A percentile compares a stretch with the other conserved stretches of the same genome.
Evolutionary conservation across 2,113 vertebrate genomes (phyloP).

Genomic region (Suricata suricatta): DNA sequence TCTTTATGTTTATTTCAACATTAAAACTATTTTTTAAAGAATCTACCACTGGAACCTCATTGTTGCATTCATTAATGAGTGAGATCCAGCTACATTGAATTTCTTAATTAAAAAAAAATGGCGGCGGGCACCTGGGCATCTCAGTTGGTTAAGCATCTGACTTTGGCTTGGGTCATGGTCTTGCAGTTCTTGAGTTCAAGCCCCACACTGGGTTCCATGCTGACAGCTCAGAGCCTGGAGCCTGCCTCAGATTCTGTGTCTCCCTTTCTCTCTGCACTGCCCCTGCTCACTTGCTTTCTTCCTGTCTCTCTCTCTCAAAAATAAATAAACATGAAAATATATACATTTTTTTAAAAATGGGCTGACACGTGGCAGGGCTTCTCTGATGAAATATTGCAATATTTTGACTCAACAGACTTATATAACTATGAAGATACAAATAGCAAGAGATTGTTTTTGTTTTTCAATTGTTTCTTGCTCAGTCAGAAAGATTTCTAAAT

Average conservation of each 20-base stretch:
- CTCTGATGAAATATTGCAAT: background rate
- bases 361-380: background rate
- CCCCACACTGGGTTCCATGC: too few species aligned
- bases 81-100: background rate
- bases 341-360: background rate
- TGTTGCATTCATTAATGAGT: background rate
- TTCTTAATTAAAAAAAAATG: background rate
- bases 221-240: too few species aligned
- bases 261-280: too few species aligned
- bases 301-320: too few species aligned
- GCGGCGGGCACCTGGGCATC: too few species aligned
- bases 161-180: too few species aligned
- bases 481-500: background rate
- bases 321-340: too few species aligned
- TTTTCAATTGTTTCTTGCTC: background rate
- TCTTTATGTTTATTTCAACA: slow-evolving; percentile 15
- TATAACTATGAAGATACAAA: background rate
- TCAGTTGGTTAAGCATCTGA: too few species aligned
- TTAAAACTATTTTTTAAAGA: slow-evolving; percentile 24
- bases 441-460: background rate
- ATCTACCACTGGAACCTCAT: background rate
- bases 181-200: too few species aligned
- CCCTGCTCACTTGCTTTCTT: too few species aligned
- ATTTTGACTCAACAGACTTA: slow-evolving; percentile 42
- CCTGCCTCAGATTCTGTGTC: too few species aligned